These are phyloP conservation scores for Gulo gulo DNA, from an alignment of 2,113 vertebrate species.

Conservation along the genomic window DNA sequence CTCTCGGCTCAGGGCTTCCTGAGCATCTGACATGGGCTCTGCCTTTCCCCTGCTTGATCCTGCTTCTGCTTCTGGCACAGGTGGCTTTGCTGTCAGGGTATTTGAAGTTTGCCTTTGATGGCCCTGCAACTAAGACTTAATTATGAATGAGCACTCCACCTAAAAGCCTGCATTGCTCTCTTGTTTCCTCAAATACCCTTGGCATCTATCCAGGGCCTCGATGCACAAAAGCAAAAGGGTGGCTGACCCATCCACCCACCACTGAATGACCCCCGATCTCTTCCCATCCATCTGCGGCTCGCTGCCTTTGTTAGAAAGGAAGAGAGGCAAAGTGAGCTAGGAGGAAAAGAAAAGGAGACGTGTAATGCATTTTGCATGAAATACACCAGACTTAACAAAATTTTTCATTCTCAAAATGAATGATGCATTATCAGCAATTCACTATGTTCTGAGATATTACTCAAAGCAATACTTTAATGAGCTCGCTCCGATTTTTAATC, in stretches of 20 bases:
- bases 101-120: conserved; percentile 59
- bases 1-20: not conserved
- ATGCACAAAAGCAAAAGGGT: conserved; percentile 38
- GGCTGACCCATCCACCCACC: not conserved
- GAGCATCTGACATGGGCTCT: not conserved
- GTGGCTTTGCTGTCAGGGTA: conserved; percentile 10
- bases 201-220: not conserved
- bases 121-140: conserved; percentile 54
- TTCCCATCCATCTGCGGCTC: not conserved
- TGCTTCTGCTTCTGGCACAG: conserved; percentile 42
- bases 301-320: not conserved
- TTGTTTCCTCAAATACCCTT: not conserved
- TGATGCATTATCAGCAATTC: not conserved
- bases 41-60: not conserved
- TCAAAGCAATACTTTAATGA: conserved; percentile 7
- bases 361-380: not conserved
- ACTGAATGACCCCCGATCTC: not conserved
- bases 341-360: not conserved
- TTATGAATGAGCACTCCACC: conserved; percentile 44
- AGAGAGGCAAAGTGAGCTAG: not conserved
- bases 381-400: not conserved
- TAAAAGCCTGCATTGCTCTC: conserved; percentile 7
- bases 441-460: not conserved
- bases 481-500: not conserved
- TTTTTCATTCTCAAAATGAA: conserved; percentile 31